A percentile compares a stretch with the other conserved stretches of the same genome.
Evolutionary conservation across 2,113 vertebrate genomes (phyloP).

Genomic region (Urocitellus parryii): DNA sequence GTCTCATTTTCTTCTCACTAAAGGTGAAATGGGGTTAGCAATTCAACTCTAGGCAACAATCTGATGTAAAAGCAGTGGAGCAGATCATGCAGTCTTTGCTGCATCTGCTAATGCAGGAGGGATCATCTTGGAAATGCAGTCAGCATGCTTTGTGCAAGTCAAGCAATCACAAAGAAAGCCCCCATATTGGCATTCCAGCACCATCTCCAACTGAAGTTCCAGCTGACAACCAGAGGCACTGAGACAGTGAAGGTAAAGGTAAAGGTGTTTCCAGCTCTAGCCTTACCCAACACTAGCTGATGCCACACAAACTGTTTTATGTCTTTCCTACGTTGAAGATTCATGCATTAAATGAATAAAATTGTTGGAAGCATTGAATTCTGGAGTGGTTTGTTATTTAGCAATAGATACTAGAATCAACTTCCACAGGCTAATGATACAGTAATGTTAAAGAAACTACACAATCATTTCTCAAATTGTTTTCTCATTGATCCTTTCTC

Average conservation of each 20-base stretch:
- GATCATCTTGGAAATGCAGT: not conserved
- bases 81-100: not conserved
- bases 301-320: not conserved
- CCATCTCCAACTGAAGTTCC: not conserved
- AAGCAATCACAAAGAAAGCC: not conserved
- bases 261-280: not conserved
- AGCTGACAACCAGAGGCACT: not conserved
- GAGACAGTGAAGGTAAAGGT: not conserved
- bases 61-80: fast-evolving
- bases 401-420: not conserved
- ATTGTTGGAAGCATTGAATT: not conserved
- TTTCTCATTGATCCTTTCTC: not conserved
- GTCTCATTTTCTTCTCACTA: not conserved
- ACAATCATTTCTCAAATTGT: not conserved
- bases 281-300: not conserved
- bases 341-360: not conserved
- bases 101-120: not conserved
- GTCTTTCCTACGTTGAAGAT: not conserved
- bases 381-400: not conserved
- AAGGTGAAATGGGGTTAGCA: not conserved
- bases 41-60: not conserved
- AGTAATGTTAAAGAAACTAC: not conserved
- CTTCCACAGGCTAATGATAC: not conserved
- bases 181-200: not conserved
- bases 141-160: not conserved